phyloP scores from a whole-genome alignment of 1,140 invertebrate genomes.

The Euglossa dilemma region DNA sequence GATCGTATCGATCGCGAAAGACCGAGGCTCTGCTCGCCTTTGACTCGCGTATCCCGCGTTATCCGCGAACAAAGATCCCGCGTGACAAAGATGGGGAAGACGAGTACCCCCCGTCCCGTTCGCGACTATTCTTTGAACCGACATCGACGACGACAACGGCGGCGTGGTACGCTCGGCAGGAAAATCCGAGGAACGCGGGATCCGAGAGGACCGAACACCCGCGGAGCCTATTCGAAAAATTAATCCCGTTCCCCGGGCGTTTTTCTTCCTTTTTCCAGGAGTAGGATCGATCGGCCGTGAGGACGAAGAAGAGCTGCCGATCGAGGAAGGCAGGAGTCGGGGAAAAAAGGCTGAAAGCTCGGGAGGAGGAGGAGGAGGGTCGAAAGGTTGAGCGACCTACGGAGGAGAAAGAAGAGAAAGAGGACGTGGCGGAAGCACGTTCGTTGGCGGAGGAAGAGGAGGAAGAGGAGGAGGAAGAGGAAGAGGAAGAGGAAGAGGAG shows the following conservation, averaged over 20 bases:
- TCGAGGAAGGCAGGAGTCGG: conserved; percentile 32
- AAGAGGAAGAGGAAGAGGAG: not conserved
- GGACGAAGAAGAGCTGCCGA: conserved; percentile 34
- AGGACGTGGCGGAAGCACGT: conserved; percentile 55
- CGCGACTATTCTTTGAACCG: not conserved
- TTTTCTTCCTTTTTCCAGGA: not conserved
- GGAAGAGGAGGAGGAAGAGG: conserved; percentile 14
- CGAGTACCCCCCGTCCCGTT: no score
- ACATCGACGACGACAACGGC: no score
- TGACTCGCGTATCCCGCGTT: not conserved
- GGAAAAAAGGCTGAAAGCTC: conserved; percentile 26
- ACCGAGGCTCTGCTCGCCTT: not conserved
- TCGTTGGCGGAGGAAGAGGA: conserved; percentile 13
- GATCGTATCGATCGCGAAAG: no score
- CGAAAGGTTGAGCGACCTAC: conserved; percentile 64
- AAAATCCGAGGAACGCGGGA: not conserved
- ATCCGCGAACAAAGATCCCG: not conserved
- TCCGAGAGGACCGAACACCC: not conserved
- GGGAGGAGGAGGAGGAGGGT: conserved; percentile 46
- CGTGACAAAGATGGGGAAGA: not conserved
- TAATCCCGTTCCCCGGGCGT: not conserved
- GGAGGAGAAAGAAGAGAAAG: conserved; percentile 48
- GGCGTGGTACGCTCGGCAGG: not conserved
- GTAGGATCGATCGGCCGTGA: conserved; percentile 35
- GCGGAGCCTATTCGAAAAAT: conserved; percentile 19